Evolutionary conservation across 2,888 invertebrate genomes (phyloP).

Genomic region (Agrilus cyanescens): DNA sequence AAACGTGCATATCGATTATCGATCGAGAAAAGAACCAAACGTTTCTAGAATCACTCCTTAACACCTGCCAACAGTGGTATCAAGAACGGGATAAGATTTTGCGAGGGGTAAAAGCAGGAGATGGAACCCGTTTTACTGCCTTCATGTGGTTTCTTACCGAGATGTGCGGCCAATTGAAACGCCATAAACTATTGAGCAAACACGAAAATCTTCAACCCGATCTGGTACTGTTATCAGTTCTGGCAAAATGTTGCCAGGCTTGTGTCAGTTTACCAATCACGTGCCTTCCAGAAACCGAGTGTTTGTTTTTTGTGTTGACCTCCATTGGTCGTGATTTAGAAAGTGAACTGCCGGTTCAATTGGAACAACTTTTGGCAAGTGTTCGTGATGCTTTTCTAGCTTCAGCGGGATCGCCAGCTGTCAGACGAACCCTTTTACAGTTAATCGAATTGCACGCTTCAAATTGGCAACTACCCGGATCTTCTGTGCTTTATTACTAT

Average conservation of each 20-base stretch:
- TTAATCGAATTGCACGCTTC: slow-evolving; percentile 84
- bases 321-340: slow-evolving; percentile 83
- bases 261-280: slow-evolving; percentile 74
- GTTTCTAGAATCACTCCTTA: slow-evolving; percentile 77
- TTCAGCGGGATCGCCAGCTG: slow-evolving; percentile 57
- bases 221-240: slow-evolving; percentile 65
- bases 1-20: slow-evolving; percentile 75
- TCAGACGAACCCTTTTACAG: slow-evolving; percentile 75
- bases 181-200: slow-evolving; percentile 44
- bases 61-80: slow-evolving; percentile 76
- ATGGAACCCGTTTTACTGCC: slow-evolving; percentile 60
- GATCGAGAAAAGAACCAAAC: slow-evolving; percentile 81
- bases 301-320: slow-evolving; percentile 78
- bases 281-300: slow-evolving; percentile 74
- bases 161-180: slow-evolving; percentile 80
- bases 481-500: slow-evolving; percentile 82
- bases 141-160: slow-evolving; percentile 85
- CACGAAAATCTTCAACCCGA: slow-evolving; percentile 53
- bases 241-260: slow-evolving; percentile 83
- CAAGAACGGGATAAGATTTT: slow-evolving; percentile 65
- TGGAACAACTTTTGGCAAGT: slow-evolving; percentile 66
- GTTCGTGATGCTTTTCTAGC: slow-evolving; percentile 79
- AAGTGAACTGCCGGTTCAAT: slow-evolving; percentile 64
- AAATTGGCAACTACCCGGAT: slow-evolving; percentile 82
- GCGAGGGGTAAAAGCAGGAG: slow-evolving; percentile 43